Conservation (phyloP, 2,797 vertebrate genomes). For the Acridotheres tristis region DNA sequence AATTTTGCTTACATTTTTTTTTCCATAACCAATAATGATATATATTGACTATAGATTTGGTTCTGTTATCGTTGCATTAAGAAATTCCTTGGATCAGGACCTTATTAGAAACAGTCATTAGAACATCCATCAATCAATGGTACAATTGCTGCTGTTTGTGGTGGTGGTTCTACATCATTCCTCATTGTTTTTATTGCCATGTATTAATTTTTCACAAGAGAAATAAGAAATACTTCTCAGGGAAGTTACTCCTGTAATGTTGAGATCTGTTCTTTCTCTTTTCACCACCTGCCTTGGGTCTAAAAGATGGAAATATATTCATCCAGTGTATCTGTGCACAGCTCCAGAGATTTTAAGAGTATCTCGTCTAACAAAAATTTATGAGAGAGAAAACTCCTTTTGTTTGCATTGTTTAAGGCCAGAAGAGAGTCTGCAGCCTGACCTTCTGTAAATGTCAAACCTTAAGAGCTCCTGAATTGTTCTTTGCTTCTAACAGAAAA, state of each 20-base stretch:
- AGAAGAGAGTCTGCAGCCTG: neutral
- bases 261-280: neutral
- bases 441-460: constrained; percentile 55
- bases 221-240: neutral
- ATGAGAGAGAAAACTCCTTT: neutral
- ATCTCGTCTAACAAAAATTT: constrained; percentile 28
- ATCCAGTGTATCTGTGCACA: neutral
- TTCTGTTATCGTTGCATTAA: neutral
- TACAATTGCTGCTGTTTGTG: neutral
- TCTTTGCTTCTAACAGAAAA: neutral
- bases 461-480: neutral
- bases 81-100: neutral
- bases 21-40: neutral
- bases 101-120: neutral
- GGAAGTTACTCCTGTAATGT: neutral
- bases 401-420: constrained; percentile 26
- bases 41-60: neutral
- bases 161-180: neutral
- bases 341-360: neutral
- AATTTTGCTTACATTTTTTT: neutral
- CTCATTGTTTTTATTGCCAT: neutral
- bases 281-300: neutral
- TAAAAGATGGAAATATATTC: constrained; percentile 31
- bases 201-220: neutral
- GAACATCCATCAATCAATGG: neutral